A percentile compares a stretch with the other conserved stretches of the same genome.
Evolutionary conservation across 2,888 invertebrate species (phyloP).

Genomic region (Temnothorax ravouxi): DNA sequence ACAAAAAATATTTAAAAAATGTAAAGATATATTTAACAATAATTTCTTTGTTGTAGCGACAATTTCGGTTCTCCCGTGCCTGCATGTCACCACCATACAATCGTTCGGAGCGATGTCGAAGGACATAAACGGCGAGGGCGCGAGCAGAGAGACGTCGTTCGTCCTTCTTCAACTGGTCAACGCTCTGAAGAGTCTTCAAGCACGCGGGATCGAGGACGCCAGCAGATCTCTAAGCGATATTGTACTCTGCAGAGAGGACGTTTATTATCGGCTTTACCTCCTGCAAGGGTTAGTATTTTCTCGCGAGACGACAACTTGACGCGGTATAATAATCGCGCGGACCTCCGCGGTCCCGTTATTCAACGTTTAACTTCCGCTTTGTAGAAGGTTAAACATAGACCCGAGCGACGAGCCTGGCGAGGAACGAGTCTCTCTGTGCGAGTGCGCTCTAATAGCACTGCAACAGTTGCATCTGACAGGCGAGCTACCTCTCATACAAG

Average conservation of each 20-base stretch:
- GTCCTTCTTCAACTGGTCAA: slow-evolving; percentile 93
- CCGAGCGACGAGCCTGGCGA: slow-evolving; percentile 89
- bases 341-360: background rate
- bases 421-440: slow-evolving; percentile 91
- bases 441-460: slow-evolving; percentile 91
- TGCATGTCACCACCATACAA: slow-evolving; percentile 92
- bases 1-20: background rate
- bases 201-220: slow-evolving; percentile 93
- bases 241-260: slow-evolving; percentile 90
- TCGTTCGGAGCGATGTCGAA: slow-evolving; percentile 88
- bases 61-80: slow-evolving; percentile 91
- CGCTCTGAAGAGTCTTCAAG: slow-evolving; percentile 93
- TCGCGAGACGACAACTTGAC: slow-evolving; percentile 36
- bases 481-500: slow-evolving; percentile 90
- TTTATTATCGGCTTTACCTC: slow-evolving; percentile 90
- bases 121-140: slow-evolving; percentile 87
- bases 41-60: slow-evolving; percentile 88
- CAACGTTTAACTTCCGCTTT: slow-evolving; percentile 39
- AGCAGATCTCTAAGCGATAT: slow-evolving; percentile 91
- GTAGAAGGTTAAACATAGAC: slow-evolving; percentile 90
- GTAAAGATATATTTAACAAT: background rate
- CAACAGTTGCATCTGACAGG: slow-evolving; percentile 90
- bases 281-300: slow-evolving; percentile 90
- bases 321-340: slow-evolving; percentile 15
- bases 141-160: slow-evolving; percentile 91